Evolutionary conservation across 2,888 invertebrate species (phyloP).

Genomic region (Herminia tarsipennalis): DNA sequence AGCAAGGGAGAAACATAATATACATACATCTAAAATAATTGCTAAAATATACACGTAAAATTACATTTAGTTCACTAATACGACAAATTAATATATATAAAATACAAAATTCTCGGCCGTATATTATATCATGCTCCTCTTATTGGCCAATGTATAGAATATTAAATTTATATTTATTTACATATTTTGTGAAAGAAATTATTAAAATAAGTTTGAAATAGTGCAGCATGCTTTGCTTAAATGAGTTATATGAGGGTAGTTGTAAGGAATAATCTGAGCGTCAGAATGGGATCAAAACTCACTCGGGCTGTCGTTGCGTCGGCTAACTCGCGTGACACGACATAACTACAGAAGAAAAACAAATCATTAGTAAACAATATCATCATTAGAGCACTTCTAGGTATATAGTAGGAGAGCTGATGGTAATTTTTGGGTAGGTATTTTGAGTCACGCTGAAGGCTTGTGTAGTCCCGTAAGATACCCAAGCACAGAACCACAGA

Average conservation of each 20-base stretch:
- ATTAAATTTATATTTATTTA: conserved; percentile 35
- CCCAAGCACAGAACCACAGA: too few relatives aligned
- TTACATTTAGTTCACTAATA: conserved; percentile 51
- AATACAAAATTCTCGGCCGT: conserved; percentile 44
- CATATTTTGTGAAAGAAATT: conserved; percentile 24
- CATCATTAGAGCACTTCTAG: conserved; percentile 11
- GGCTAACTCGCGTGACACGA: not conserved
- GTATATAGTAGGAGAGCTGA: too few relatives aligned
- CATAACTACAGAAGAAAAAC: conserved; percentile 4
- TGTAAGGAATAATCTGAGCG: conserved; percentile 5
- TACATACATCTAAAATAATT: conserved; percentile 66
- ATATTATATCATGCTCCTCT: conserved; percentile 29
- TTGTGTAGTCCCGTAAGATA: too few relatives aligned
- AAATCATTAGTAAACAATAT: conserved; percentile 1
- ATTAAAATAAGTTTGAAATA: conserved; percentile 24
- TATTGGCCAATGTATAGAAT: conserved; percentile 26
- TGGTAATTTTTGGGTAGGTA: too few relatives aligned
- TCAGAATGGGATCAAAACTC: conserved; percentile 5
- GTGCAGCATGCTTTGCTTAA: conserved; percentile 30
- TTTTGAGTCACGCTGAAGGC: too few relatives aligned
- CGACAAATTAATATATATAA: conserved; percentile 48
- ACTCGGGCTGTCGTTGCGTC: not conserved
- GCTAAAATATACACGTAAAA: conserved; percentile 65
- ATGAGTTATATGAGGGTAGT: conserved; percentile 14
- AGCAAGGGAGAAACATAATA: conserved; percentile 58